phyloP scores from a whole-genome alignment of 2,797 vertebrate genomes.

The Enteromius paludinosus region DNA sequence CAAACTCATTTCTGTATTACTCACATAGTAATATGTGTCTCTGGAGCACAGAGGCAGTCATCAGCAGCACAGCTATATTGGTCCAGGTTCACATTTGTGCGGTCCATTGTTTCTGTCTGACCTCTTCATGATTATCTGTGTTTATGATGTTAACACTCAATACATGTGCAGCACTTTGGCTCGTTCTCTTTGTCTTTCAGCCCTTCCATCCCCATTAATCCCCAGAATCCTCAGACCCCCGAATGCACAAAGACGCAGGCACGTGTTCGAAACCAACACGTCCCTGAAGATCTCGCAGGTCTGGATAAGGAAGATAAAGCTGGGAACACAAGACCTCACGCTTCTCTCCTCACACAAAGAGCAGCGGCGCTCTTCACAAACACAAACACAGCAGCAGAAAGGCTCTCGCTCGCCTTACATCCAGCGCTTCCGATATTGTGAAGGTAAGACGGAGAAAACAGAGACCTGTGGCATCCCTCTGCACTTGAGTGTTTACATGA shows the following conservation, averaged over 20 bases:
- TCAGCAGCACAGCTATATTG: not conserved
- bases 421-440: too few species aligned
- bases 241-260: conserved; percentile 23
- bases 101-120: not conserved
- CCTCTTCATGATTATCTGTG: not conserved
- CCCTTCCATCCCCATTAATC: conserved; percentile 42
- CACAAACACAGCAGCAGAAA: conserved; percentile 52
- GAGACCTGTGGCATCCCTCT: not conserved
- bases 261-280: conserved; percentile 49
- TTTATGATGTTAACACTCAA: not conserved
- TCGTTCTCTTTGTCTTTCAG: conserved; percentile 17
- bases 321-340: conserved; percentile 28
- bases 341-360: conserved; percentile 66
- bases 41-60: too few species aligned
- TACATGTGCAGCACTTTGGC: conserved; percentile 27
- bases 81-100: not conserved
- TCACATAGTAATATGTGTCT: not conserved
- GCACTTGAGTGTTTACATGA: not conserved
- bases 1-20: not conserved
- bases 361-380: conserved; percentile 29
- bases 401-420: not conserved
- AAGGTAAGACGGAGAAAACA: not conserved
- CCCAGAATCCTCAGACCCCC: conserved; percentile 53
- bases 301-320: conserved; percentile 40
- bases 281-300: conserved; percentile 51